These are phyloP conservation scores for Nephrotoma appendiculata DNA, from an alignment of 2,888 invertebrate species.

Conservation along the genomic window DNA sequence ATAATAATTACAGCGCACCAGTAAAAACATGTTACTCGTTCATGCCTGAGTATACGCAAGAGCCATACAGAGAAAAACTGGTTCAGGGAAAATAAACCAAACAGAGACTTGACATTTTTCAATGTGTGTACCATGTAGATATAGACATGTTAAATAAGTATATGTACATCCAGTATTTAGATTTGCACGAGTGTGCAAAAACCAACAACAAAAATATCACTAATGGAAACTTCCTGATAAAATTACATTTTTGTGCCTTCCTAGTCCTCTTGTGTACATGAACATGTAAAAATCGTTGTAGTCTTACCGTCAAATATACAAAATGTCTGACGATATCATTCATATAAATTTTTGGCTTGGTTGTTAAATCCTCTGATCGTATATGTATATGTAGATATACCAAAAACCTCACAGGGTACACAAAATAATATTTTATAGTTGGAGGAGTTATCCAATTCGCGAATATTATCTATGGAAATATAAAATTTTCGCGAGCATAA, in stretches of 20 bases:
- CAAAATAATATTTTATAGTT: not conserved
- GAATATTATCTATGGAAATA: not conserved
- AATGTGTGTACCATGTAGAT: not conserved
- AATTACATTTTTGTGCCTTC: not conserved
- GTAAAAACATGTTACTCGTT: not conserved
- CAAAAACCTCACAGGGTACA: not conserved
- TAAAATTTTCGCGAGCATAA: not conserved
- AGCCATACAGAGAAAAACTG: not conserved
- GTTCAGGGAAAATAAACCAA: not conserved
- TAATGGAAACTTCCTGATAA: not conserved
- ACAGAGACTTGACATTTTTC: not conserved
- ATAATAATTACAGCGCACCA: not conserved
- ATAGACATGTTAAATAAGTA: not conserved
- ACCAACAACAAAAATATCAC: not conserved
- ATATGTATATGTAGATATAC: not conserved
- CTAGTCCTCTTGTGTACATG: not conserved
- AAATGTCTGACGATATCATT: not conserved
- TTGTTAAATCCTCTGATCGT: not conserved
- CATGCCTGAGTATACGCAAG: not conserved
- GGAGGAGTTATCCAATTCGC: not conserved
- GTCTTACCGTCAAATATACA: not conserved
- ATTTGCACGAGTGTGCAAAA: not conserved
- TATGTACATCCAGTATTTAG: not conserved
- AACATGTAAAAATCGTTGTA: not conserved
- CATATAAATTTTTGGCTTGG: not conserved